Evolutionary conservation across 1,140 invertebrate species (phyloP).

Genomic region (Drosophila tani): DNA sequence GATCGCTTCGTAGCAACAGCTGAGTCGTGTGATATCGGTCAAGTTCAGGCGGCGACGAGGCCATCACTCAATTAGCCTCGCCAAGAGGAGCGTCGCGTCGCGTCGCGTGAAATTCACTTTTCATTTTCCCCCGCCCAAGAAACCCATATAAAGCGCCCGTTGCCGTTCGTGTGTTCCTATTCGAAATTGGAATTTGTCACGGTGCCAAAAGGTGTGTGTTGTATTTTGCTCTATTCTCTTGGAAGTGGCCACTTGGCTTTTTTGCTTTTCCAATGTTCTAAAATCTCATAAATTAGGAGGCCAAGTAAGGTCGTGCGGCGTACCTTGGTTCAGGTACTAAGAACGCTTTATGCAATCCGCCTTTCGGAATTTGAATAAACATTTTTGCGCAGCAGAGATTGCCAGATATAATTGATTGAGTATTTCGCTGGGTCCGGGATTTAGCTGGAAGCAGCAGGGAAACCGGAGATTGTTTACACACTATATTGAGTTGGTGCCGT

Average conservation of each 20-base stretch:
- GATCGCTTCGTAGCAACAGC: slow-evolving; percentile 26
- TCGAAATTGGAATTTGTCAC: slow-evolving; percentile 59
- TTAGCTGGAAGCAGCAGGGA: slow-evolving; percentile 2
- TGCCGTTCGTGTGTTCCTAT: slow-evolving; percentile 17
- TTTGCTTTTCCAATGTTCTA: slow-evolving; percentile 19
- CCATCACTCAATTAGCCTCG: slow-evolving; percentile 34
- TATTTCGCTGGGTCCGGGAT: slow-evolving; percentile 5
- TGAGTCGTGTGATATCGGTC: slow-evolving; percentile 67
- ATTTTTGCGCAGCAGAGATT: slow-evolving; percentile 48
- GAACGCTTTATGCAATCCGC: slow-evolving; percentile 29
- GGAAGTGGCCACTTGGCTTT: slow-evolving; percentile 31
- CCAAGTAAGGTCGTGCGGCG: slow-evolving; percentile 29
- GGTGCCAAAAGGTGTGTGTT: slow-evolving; percentile 74
- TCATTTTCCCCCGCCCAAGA: slow-evolving; percentile 12
- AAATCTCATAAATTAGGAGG: slow-evolving; percentile 27
- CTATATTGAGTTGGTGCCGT: too few relatives aligned
- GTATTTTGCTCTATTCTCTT: slow-evolving; percentile 18
- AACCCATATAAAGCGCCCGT: slow-evolving; percentile 9
- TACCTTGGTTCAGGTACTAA: slow-evolving; percentile 20
- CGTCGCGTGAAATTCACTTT: slow-evolving; percentile 41
- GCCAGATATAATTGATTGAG: slow-evolving; percentile 23
- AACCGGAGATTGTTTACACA: slow-evolving; percentile 9
- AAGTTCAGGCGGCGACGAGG: slow-evolving; percentile 65
- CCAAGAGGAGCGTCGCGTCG: slow-evolving; percentile 18
- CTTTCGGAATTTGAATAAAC: slow-evolving; percentile 21